Conservation (phyloP, 2,797 vertebrate species). For the Acanthurus leucopareius region DNA sequence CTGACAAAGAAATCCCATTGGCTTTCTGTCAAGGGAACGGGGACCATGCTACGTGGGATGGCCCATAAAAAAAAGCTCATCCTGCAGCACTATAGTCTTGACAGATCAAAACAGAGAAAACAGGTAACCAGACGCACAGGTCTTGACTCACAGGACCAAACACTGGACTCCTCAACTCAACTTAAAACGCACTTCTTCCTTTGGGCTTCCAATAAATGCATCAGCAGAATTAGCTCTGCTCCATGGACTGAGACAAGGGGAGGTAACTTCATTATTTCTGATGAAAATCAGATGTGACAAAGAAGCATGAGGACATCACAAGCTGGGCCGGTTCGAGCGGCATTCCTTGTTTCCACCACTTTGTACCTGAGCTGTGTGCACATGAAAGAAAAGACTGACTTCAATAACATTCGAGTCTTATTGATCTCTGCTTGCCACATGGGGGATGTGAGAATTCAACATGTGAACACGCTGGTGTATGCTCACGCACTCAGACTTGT, state of each 20-base stretch:
- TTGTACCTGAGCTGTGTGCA: slow-evolving; percentile 47
- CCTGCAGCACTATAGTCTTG: background rate
- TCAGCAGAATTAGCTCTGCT: slow-evolving; percentile 8
- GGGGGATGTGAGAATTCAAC: slow-evolving; percentile 47
- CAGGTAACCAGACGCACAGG: background rate
- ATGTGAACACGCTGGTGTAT: slow-evolving; percentile 4
- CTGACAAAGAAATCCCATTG: too few relatives aligned
- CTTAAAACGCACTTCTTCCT: background rate
- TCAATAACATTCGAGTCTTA: slow-evolving; percentile 32
- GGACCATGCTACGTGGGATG: too few relatives aligned
- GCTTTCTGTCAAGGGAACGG: too few relatives aligned
- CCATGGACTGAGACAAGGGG: slow-evolving; percentile 2
- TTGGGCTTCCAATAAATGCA: background rate
- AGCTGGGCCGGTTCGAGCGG: slow-evolving; percentile 2
- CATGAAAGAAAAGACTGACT: slow-evolving; percentile 55
- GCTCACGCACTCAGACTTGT: slow-evolving; percentile 7
- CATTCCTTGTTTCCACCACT: slow-evolving; percentile 13
- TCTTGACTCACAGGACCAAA: slow-evolving; percentile 7
- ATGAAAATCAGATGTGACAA: slow-evolving; percentile 53
- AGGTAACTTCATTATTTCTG: slow-evolving; percentile 55
- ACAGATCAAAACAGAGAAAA: background rate
- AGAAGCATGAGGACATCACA: slow-evolving; percentile 41
- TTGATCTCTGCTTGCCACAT: slow-evolving; percentile 58
- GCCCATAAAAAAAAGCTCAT: too few relatives aligned
- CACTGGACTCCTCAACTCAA: slow-evolving; percentile 4